Conservation (phyloP, 37 sponge, comb jelly and placozoan genomes). For the Spongia lamella region DNA sequence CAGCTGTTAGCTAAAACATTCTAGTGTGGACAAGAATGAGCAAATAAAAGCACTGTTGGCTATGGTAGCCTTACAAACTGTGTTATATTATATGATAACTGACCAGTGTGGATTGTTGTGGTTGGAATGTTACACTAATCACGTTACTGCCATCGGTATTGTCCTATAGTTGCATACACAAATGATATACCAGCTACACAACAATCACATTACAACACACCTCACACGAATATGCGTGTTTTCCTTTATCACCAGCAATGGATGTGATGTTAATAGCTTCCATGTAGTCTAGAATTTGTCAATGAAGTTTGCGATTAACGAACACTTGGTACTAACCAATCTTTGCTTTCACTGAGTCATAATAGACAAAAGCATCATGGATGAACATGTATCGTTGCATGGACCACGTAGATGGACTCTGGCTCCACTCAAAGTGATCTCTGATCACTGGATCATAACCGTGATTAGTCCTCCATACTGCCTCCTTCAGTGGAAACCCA, state of each 20-base stretch:
- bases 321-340: conserved; percentile 28
- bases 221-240: conserved; percentile 38
- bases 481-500: conserved; percentile 70
- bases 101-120: conserved; percentile 35
- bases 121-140: conserved; percentile 63
- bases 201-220: neutral
- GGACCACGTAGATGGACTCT: conserved; percentile 56
- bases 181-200: neutral
- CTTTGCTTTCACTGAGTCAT: neutral
- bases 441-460: conserved; percentile 77
- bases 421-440: conserved; percentile 66
- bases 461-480: conserved; percentile 76
- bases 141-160: conserved; percentile 60
- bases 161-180: conserved; percentile 4
- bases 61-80: neutral
- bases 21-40: no score
- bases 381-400: conserved; percentile 68
- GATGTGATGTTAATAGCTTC: conserved; percentile 72
- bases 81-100: neutral
- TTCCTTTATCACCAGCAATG: conserved; percentile 68
- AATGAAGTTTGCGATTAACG: neutral
- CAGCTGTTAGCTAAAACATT: no score
- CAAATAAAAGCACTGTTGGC: neutral
- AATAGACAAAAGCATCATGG: conserved; percentile 45
- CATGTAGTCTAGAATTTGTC: conserved; percentile 1